These are phyloP conservation scores for Lasioglossum figueresi DNA, from an alignment of 2,888 invertebrate genomes.

Conservation along the genomic window DNA sequence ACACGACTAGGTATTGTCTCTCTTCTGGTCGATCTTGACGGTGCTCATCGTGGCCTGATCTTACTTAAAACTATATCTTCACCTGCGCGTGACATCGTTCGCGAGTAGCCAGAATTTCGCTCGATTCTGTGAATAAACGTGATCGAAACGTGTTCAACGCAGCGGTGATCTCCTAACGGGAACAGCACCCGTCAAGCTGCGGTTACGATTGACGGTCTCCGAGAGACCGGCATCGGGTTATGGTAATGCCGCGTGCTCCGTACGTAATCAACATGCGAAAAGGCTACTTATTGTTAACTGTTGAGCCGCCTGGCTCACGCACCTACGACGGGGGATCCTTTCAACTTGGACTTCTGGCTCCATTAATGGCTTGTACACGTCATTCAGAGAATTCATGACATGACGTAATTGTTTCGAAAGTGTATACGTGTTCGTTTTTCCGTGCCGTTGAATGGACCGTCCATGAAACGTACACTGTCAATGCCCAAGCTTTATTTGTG, in stretches of 20 bases:
- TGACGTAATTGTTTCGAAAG: slow-evolving; percentile 15
- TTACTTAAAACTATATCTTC: too few relatives aligned
- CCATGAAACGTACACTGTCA: neutral
- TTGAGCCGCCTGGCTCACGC: slow-evolving; percentile 14
- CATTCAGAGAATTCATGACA: slow-evolving; percentile 17
- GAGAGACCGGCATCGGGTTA: slow-evolving; percentile 46
- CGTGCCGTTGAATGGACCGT: neutral
- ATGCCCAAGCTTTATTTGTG: neutral
- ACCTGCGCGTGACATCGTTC: too few relatives aligned
- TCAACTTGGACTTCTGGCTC: slow-evolving; percentile 14
- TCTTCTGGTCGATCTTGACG: too few relatives aligned
- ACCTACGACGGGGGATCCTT: slow-evolving; percentile 7
- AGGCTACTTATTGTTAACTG: slow-evolving; percentile 50
- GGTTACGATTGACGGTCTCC: slow-evolving; percentile 43
- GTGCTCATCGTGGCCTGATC: too few relatives aligned
- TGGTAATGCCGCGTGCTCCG: slow-evolving; percentile 42
- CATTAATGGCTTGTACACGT: slow-evolving; percentile 21
- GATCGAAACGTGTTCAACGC: slow-evolving; percentile 8
- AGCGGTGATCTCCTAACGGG: slow-evolving; percentile 43
- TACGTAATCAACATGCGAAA: slow-evolving; percentile 53
- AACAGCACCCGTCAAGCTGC: slow-evolving; percentile 50
- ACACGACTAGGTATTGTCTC: too few relatives aligned
- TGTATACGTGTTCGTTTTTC: slow-evolving; percentile 4
- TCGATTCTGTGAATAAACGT: slow-evolving; percentile 21
- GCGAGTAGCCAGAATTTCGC: neutral